Conservation (phyloP, 2,888 invertebrate genomes). For the Epsilonema sp. region DNA sequence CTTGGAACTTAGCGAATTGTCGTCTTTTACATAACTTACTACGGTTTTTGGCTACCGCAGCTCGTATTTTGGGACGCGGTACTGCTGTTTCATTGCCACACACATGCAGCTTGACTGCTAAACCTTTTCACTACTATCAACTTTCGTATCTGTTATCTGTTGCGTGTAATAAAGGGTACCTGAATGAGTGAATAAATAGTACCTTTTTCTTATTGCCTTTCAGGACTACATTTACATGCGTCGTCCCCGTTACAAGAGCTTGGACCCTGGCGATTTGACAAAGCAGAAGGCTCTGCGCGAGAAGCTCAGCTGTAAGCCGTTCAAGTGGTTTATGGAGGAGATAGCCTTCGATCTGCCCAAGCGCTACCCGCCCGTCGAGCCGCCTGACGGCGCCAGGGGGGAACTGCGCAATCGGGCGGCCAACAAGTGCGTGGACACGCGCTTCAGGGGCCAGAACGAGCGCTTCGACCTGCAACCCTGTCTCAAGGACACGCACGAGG, state of each 20-base stretch:
- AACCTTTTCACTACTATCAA: no score
- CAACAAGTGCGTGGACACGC: slow-evolving; percentile 42
- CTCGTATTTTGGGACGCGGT: no score
- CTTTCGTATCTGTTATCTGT: no score
- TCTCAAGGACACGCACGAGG: slow-evolving; percentile 36
- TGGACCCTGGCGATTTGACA: slow-evolving; percentile 60
- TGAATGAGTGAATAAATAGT: no score
- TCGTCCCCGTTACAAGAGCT: slow-evolving; percentile 48
- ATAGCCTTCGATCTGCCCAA: slow-evolving; percentile 64
- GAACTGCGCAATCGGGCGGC: slow-evolving; percentile 37
- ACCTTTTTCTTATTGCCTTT: no score
- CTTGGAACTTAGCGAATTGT: no score
- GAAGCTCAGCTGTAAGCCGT: slow-evolving; percentile 56
- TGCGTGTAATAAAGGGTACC: no score
- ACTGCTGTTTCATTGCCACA: no score
- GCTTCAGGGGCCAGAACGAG: slow-evolving; percentile 33
- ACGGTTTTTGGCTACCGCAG: no score
- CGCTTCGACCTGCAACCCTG: slow-evolving; percentile 39
- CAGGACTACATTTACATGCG: slow-evolving; percentile 51
- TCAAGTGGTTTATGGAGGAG: slow-evolving; percentile 74
- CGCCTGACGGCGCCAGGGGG: slow-evolving; percentile 55
- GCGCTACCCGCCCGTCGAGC: slow-evolving; percentile 64
- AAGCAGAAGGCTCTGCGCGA: slow-evolving; percentile 51
- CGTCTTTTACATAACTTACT: no score
- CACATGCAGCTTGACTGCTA: no score